Evolutionary conservation across 2,797 vertebrate genomes (phyloP).

Genomic region (Denticeps clupeoides): DNA sequence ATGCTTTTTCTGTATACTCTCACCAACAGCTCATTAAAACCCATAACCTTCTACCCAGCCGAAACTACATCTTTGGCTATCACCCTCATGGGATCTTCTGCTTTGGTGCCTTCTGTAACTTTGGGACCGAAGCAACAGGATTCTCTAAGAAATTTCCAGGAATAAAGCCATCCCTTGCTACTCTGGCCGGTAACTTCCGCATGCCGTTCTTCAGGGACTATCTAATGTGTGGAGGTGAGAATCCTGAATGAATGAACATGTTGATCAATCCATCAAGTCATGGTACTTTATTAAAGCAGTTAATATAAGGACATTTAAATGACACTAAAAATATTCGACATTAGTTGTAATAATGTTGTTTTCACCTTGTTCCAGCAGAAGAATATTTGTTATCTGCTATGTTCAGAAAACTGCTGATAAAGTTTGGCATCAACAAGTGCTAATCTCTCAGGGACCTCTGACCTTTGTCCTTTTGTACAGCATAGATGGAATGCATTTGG

Average conservation of each 20-base stretch:
- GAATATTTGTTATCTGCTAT: not conserved
- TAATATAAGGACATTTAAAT: no score
- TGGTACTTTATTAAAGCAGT: no score
- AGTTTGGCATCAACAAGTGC: constrained; percentile 13
- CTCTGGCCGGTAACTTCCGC: constrained; percentile 88
- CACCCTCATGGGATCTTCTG: constrained; percentile 94
- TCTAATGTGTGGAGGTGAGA: constrained; percentile 92
- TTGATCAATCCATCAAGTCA: no score
- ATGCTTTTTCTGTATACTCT: no score
- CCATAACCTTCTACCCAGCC: constrained; percentile 77
- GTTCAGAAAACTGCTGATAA: constrained; percentile 19
- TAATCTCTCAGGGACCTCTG: constrained; percentile 17
- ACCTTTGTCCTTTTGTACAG: constrained; percentile 45
- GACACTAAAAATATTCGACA: no score
- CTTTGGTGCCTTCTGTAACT: constrained; percentile 94
- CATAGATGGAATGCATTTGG: constrained; percentile 29
- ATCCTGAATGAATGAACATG: not conserved
- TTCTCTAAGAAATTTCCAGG: constrained; percentile 91
- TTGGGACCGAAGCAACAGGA: constrained; percentile 87
- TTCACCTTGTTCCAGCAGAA: not conserved
- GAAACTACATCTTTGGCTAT: constrained; percentile 95
- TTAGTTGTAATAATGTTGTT: not conserved
- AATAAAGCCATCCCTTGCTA: constrained; percentile 84
- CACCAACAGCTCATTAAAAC: constrained; percentile 85
- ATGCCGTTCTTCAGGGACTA: constrained; percentile 87